These are phyloP conservation scores for Ridgeia piscesae DNA, from an alignment of 1,140 invertebrate genomes.

Conservation along the genomic window DNA sequence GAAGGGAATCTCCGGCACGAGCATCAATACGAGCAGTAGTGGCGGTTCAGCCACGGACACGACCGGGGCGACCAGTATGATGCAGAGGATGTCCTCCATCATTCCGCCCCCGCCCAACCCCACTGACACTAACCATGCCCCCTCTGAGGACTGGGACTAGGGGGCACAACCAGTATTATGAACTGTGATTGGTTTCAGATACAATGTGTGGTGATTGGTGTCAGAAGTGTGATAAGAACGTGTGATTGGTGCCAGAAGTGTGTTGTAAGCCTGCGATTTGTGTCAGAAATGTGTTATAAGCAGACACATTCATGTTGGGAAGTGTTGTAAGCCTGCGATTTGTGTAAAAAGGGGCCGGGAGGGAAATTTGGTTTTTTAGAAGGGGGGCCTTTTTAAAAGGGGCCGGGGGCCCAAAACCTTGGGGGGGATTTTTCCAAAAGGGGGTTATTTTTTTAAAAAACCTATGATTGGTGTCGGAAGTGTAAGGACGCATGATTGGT, in stretches of 20 bases:
- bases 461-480: too few species aligned
- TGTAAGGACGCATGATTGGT: too few species aligned
- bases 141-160: constrained; percentile 42
- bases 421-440: too few species aligned
- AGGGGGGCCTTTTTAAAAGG: too few species aligned
- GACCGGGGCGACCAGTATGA: background rate
- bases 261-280: background rate
- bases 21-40: background rate
- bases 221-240: background rate
- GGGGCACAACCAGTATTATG: constrained; percentile 27
- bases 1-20: constrained; percentile 82
- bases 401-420: too few species aligned
- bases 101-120: constrained; percentile 64
- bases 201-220: background rate
- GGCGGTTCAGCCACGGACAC: background rate
- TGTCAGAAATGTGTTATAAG: background rate
- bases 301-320: too few species aligned
- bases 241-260: background rate
- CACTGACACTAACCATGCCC: constrained; percentile 44
- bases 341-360: too few species aligned
- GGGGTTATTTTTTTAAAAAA: too few species aligned
- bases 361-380: too few species aligned
- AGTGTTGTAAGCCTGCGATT: too few species aligned
- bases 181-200: background rate
- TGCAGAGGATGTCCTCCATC: background rate